A percentile compares a stretch with the other conserved stretches of the same genome.
phyloP scores from a whole-genome alignment of 2,113 vertebrate genomes.

The Leptosomus discolor region DNA sequence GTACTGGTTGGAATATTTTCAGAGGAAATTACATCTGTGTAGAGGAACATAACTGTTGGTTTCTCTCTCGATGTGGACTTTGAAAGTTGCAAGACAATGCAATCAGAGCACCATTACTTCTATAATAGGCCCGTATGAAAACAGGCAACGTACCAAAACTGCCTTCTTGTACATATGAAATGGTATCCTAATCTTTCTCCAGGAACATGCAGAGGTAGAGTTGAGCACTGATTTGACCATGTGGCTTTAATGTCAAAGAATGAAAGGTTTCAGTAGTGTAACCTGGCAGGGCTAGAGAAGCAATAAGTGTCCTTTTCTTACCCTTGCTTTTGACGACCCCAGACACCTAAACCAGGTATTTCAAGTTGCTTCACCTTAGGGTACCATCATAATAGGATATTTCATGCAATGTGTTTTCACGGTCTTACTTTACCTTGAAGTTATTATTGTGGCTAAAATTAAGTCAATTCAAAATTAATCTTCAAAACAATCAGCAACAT shows the following conservation, averaged over 20 bases:
- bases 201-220: not conserved
- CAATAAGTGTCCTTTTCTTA: not conserved
- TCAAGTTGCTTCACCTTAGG: not conserved
- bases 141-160: not conserved
- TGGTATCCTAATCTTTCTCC: not conserved
- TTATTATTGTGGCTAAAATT: not conserved
- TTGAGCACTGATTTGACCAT: not conserved
- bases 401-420: not conserved
- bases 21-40: not conserved
- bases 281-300: not conserved
- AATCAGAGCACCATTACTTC: rapidly evolving
- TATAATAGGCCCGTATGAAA: not conserved
- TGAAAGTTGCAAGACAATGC: not conserved
- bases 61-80: not conserved
- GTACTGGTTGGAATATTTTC: not conserved
- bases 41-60: not conserved
- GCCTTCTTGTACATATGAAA: not conserved
- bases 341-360: not conserved
- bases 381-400: not conserved
- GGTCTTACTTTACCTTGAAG: not conserved
- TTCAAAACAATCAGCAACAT: not conserved
- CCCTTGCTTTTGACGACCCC: not conserved
- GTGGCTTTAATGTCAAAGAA: not conserved
- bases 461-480: not conserved
- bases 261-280: not conserved